Evolutionary conservation across 1,140 invertebrate species (phyloP), one percentile per base, ranked within the genome.

Genomic region (Leptopilina clavipes): DNA sequence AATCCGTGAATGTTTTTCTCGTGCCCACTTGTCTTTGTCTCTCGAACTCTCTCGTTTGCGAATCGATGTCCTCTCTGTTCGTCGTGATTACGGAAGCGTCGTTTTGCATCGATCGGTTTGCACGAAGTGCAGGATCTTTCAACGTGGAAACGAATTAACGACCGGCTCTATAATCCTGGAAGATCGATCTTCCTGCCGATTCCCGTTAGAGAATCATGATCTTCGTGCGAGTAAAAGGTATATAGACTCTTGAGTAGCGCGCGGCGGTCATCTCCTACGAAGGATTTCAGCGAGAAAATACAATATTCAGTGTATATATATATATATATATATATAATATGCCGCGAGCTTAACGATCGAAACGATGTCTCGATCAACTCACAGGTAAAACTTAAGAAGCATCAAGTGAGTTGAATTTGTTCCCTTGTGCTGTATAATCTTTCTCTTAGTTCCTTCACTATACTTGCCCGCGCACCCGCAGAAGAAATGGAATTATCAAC

Each of bases 131-230:
- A 65, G 79, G 81, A 80, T 82, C 80, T 80, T 77, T 82, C 79
- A 78, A 82, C 80, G 78, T 83, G 81, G 79, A 83, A 83, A 83
- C 81, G 81, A 83, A 83, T 83, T 83, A 82, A 82, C 79, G 81
- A 82, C 79, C 81, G 80, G 79, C 77, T 78, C 79, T 79, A 83
- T 83, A 81, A 79, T 77, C 79, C 77, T 82, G 79, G 79, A 77
- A 81, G 81, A 82, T 82, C 81, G 79, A 82, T 82, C 81, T 82
- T 56, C 77, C 65, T 52, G 74, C 70, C 81, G 76, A 79, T 82
- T 82, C 81, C 81, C 79, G 81, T 83, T 83, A 83, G 59, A 65
- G 59, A 65, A 65, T 65, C 59, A 65, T 65, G 59, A 65, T 65
- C 59, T 65, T 65, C 59, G 59, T 65, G 59, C 59, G 12, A 31